These are phyloP conservation scores for Pollimyrus isidori DNA, from an alignment of 2,113 vertebrate genomes.

Conservation along the genomic window DNA sequence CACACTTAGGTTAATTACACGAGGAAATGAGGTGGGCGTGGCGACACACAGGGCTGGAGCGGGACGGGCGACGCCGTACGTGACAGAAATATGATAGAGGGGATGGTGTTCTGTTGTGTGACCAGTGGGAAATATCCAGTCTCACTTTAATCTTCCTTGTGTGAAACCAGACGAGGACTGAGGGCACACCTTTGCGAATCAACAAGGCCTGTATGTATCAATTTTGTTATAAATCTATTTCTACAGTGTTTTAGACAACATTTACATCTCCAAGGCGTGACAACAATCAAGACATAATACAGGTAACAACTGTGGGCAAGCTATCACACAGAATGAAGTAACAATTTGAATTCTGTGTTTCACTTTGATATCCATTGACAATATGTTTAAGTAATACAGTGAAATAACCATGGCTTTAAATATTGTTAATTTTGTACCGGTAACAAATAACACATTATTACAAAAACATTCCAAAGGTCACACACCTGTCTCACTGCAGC, in stretches of 20 bases:
- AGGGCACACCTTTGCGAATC: neutral
- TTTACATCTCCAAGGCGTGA: neutral
- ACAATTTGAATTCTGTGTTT: neutral
- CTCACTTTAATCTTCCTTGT: neutral
- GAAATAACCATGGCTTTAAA: neutral
- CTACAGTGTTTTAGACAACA: neutral
- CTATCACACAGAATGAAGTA: neutral
- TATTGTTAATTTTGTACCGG: neutral
- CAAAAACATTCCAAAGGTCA: neutral
- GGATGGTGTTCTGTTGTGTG: neutral
- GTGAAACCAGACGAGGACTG: neutral
- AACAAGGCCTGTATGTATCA: neutral
- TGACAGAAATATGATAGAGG: no score
- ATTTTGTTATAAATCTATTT: neutral
- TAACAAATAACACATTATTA: neutral
- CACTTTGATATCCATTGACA: neutral
- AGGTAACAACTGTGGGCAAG: neutral
- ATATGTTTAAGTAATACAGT: neutral
- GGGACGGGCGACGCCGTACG: no score
- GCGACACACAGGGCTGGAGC: no score
- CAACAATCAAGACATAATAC: neutral
- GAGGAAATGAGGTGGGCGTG: no score
- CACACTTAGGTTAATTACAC: no score
- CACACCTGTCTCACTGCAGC: slow-evolving; percentile 31
- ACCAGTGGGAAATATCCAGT: neutral